phyloP scores from a whole-genome alignment of 2,888 invertebrate genomes.

The Phoenoteleia sp. region DNA sequence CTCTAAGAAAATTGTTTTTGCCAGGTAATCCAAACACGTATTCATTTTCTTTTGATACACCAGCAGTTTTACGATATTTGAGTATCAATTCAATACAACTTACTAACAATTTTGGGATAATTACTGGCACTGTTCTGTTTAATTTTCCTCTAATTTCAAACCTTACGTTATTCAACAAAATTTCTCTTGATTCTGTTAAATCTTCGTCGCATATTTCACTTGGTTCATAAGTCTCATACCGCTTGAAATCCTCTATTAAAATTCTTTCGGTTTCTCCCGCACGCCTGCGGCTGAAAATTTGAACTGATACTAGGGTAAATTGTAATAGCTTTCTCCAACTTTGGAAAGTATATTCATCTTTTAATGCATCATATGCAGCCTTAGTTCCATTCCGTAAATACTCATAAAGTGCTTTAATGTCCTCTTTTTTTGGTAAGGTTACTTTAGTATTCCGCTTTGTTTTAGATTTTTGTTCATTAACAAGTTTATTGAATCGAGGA shows the following conservation, averaged over 20 bases:
- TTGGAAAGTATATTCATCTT: neutral
- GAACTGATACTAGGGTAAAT: neutral
- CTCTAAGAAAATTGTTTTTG: too few species aligned
- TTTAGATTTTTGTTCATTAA: neutral
- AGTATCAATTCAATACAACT: too few species aligned
- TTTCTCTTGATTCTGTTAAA: too few species aligned
- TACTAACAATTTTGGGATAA: too few species aligned
- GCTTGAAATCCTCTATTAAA: constrained; percentile 7
- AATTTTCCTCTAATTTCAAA: too few species aligned
- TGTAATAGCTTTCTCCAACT: neutral
- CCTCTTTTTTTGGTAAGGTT: neutral
- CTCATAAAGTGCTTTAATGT: constrained; percentile 8
- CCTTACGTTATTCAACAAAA: too few species aligned
- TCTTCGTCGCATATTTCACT: too few species aligned
- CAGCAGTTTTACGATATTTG: too few species aligned
- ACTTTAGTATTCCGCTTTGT: neutral
- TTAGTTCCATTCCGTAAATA: neutral
- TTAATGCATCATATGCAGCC: neutral
- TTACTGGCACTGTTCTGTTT: too few species aligned
- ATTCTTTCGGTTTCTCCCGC: constrained; percentile 31
- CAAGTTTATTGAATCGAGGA: neutral
- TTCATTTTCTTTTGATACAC: too few species aligned
- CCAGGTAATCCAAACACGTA: too few species aligned
- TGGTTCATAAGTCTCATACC: too few species aligned
- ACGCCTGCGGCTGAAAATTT: constrained; percentile 1